Percentiles rank a stretch among this genome's conserved stretches.
These are phyloP conservation scores for Gibbula magus DNA, from an alignment of 2,888 invertebrate species.

Conservation along the genomic window DNA sequence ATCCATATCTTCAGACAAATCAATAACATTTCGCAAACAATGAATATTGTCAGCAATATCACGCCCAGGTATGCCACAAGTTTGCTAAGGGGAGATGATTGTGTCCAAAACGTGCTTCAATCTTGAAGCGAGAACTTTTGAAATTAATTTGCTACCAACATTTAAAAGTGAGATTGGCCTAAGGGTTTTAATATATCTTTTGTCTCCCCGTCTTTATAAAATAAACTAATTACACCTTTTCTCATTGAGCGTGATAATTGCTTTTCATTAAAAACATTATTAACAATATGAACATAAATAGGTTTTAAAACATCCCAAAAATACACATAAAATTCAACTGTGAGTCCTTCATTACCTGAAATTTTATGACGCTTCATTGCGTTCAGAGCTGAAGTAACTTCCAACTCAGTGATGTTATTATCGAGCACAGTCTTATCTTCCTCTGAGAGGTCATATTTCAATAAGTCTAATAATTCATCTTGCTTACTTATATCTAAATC, in stretches of 20 bases:
- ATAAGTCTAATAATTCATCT: neutral
- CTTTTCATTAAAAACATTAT: too few species aligned
- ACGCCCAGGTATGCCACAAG: too few species aligned
- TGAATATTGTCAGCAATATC: too few species aligned
- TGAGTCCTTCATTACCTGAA: slow-evolving; percentile 9
- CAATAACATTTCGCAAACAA: neutral
- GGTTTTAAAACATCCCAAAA: too few species aligned
- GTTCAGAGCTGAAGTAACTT: neutral
- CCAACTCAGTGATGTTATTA: neutral
- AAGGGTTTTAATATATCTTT: neutral
- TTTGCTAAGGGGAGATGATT: too few species aligned
- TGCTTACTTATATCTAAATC: neutral
- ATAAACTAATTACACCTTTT: too few species aligned
- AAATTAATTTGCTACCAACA: neutral
- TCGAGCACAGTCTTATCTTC: neutral
- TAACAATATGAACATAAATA: too few species aligned
- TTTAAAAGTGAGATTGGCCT: neutral
- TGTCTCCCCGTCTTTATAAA: neutral
- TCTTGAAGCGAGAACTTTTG: neutral
- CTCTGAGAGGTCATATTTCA: neutral
- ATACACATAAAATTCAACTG: neutral
- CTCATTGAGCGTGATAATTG: too few species aligned
- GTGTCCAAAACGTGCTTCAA: neutral
- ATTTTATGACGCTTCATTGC: neutral
- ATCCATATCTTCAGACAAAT: neutral